A percentile compares a stretch with the other conserved stretches of the same genome.
Conservation (phyloP, 92 coral and sea anemone species). For the Phenganax marumi region DNA sequence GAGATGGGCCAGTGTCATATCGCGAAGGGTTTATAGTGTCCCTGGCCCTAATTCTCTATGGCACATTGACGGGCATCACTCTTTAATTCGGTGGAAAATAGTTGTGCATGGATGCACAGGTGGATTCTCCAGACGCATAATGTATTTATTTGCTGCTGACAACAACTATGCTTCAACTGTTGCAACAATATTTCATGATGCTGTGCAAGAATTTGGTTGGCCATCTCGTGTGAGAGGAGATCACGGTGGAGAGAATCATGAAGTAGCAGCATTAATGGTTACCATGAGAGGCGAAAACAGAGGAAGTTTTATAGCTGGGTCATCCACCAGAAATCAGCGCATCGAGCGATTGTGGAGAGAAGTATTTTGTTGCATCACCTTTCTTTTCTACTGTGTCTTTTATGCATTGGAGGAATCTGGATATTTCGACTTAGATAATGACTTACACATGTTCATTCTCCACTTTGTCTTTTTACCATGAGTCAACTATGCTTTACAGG, state of each 20-base stretch:
- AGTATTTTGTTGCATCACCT: constrained; percentile 42
- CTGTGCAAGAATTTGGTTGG: constrained; percentile 35
- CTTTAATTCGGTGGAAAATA: too few relatives aligned
- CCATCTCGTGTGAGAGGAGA: too few relatives aligned
- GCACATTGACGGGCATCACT: too few relatives aligned
- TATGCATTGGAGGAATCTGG: constrained; percentile 53
- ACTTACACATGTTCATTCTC: constrained; percentile 47
- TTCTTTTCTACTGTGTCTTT: constrained; percentile 55
- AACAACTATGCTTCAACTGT: too few relatives aligned
- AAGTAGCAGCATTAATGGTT: constrained; percentile 47
- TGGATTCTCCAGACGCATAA: constrained; percentile 42
- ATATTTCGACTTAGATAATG: constrained; percentile 38
- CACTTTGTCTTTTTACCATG: constrained; percentile 51
- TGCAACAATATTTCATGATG: constrained; percentile 33
- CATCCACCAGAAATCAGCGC: too few relatives aligned
- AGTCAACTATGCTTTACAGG: too few relatives aligned
- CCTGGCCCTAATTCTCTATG: too few relatives aligned
- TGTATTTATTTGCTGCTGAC: too few relatives aligned
- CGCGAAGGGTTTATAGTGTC: too few relatives aligned
- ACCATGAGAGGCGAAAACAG: constrained; percentile 48
- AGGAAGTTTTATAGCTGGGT: constrained; percentile 47
- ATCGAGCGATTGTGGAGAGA: constrained; percentile 50
- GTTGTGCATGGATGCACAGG: constrained; percentile 43
- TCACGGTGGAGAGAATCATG: constrained; percentile 32
- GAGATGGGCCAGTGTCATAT: constrained; percentile 55